phyloP scores from a whole-genome alignment of 1,140 invertebrate species.

The Ceratina calcarata region DNA sequence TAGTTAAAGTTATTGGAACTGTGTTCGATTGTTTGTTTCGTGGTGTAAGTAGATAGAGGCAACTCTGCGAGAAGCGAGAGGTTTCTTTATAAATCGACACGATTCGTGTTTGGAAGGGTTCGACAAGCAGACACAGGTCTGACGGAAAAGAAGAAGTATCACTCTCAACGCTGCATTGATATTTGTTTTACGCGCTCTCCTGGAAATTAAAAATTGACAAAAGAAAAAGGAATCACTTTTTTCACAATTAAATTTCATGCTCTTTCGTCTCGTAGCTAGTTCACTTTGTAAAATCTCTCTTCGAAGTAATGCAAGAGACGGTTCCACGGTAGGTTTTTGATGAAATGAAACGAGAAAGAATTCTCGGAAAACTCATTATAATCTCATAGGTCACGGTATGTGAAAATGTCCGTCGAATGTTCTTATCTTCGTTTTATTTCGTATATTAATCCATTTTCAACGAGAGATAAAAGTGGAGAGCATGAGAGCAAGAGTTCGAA shows the following conservation, averaged over 20 bases:
- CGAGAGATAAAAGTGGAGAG: not conserved
- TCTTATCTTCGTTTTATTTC: not conserved
- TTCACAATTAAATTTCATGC: too few species aligned
- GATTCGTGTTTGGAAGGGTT: conserved; percentile 1
- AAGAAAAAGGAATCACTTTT: too few species aligned
- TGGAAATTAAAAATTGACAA: too few species aligned
- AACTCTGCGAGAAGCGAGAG: not conserved
- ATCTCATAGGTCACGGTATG: not conserved
- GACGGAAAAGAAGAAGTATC: not conserved
- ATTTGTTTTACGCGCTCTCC: not conserved
- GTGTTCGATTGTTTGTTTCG: not conserved
- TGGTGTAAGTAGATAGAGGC: not conserved
- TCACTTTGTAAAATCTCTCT: too few species aligned
- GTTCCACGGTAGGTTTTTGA: not conserved
- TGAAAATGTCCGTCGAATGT: not conserved
- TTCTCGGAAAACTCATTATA: not conserved
- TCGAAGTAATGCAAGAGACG: not conserved
- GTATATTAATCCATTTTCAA: not conserved
- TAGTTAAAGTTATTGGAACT: conserved; percentile 7
- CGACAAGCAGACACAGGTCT: not conserved
- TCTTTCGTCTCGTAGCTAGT: not conserved
- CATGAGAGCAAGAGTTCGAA: not conserved
- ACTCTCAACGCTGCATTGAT: not conserved
- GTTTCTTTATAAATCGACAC: conserved; percentile 11
- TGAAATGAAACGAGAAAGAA: not conserved